Conservation (phyloP, 2,797 vertebrate genomes). For the Halcyon badia region DNA sequence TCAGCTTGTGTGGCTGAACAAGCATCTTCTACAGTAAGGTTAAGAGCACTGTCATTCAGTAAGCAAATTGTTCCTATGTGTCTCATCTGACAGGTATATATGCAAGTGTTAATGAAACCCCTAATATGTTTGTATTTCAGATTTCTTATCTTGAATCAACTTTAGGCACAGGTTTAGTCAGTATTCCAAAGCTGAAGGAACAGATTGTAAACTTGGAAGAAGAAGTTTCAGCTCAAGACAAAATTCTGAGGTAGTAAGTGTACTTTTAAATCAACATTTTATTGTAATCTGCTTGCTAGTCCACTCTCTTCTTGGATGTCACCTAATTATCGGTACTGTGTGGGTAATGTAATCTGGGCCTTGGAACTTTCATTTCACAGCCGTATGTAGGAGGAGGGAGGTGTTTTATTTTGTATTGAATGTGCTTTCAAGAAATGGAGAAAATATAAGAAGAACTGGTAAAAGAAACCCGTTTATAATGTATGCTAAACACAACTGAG, state of each 20-base stretch:
- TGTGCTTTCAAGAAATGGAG: not conserved
- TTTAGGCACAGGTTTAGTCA: slow-evolving; percentile 72
- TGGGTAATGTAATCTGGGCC: not conserved
- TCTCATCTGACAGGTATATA: not conserved
- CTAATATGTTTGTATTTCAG: slow-evolving; percentile 78
- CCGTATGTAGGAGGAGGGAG: not conserved
- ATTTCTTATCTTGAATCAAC: slow-evolving; percentile 75
- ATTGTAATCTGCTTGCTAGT: not conserved
- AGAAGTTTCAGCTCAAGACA: slow-evolving; percentile 86
- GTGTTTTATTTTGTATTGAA: not conserved
- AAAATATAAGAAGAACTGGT: not conserved
- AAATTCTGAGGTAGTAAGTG: slow-evolving; percentile 85
- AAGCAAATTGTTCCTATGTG: not conserved
- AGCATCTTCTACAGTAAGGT: not conserved
- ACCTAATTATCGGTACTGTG: not conserved
- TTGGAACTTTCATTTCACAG: not conserved
- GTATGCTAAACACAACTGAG: not conserved
- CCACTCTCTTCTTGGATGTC: not conserved
- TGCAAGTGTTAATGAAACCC: not conserved
- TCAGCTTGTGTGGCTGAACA: not conserved
- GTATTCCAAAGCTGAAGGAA: slow-evolving; percentile 83
- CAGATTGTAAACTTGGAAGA: slow-evolving; percentile 86
- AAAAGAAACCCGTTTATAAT: not conserved
- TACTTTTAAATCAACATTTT: not conserved
- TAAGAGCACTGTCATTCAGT: not conserved